Evolutionary conservation across 2,113 vertebrate genomes (phyloP).

Genomic region (Platysternon megacephalum): DNA sequence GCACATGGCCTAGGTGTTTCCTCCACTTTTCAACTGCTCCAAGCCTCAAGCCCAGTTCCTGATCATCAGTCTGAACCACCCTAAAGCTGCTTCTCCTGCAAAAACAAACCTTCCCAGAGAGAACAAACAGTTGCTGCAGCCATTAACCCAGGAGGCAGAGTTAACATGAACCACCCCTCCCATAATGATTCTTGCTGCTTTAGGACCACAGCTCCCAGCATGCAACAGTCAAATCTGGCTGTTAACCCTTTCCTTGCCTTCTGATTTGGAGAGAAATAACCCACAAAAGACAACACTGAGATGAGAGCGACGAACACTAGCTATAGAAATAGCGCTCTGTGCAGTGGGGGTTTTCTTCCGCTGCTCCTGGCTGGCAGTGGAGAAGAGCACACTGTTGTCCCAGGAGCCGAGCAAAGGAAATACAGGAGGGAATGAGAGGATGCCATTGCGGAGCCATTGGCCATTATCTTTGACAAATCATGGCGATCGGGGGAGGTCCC

Average conservation of each 20-base stretch:
- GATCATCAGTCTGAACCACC: background rate
- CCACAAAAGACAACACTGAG: background rate
- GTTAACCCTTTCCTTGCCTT: accelerated
- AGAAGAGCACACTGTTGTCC: background rate
- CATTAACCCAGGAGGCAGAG: no score
- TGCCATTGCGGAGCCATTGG: no score
- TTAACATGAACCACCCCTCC: background rate
- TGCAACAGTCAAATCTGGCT: accelerated
- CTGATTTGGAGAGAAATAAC: accelerated
- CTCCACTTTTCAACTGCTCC: background rate
- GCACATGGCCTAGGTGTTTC: background rate
- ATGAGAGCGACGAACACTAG: accelerated
- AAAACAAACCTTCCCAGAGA: background rate
- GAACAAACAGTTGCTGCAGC: background rate
- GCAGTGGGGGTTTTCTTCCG: accelerated
- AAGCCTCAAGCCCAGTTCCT: background rate
- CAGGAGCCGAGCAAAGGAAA: background rate
- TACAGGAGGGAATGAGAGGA: background rate
- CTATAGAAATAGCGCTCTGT: accelerated
- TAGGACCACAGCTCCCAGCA: background rate
- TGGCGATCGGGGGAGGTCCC: no score
- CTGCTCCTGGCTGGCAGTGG: background rate
- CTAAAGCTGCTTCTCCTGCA: background rate
- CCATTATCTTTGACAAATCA: no score
- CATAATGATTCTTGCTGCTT: background rate